phyloP scores from a whole-genome alignment of 2,888 invertebrate species.

The Oxytorus armatus region DNA sequence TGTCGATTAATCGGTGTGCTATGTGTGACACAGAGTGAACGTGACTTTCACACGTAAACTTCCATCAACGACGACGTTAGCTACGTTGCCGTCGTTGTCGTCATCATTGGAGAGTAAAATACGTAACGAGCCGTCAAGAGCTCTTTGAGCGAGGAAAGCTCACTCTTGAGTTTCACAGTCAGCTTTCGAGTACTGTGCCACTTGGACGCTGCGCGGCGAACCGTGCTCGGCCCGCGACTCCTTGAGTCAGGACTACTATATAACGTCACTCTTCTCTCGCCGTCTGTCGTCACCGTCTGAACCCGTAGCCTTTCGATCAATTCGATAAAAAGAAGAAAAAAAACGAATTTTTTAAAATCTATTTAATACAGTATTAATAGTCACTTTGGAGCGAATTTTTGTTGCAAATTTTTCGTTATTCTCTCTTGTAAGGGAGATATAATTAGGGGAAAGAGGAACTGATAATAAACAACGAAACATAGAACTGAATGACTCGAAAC shows the following conservation, averaged over 20 bases:
- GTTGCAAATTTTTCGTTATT: conserved; percentile 15
- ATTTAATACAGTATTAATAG: conserved; percentile 23
- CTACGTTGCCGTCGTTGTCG: conserved; percentile 33
- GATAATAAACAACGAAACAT: too few relatives aligned
- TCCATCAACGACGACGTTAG: conserved; percentile 34
- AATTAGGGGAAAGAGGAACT: too few relatives aligned
- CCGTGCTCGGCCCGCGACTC: conserved; percentile 40
- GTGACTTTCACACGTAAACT: conserved; percentile 5
- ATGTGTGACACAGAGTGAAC: conserved; percentile 16
- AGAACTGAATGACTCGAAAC: too few relatives aligned
- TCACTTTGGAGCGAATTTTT: conserved; percentile 7
- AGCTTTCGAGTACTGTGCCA: conserved; percentile 61
- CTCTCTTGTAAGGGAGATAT: too few relatives aligned
- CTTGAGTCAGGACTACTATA: conserved; percentile 47
- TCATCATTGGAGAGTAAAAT: conserved; percentile 43
- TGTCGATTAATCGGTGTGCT: conserved; percentile 55
- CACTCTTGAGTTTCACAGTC: conserved; percentile 60
- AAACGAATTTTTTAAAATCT: not conserved
- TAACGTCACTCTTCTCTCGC: conserved; percentile 25
- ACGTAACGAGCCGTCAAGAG: conserved; percentile 67
- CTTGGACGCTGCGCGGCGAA: conserved; percentile 60
- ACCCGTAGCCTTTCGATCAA: conserved; percentile 43
- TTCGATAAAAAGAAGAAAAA: conserved; percentile 31
- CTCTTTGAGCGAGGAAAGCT: conserved; percentile 59
- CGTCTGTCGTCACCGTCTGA: conserved; percentile 20